phyloP scores from a whole-genome alignment of 2,888 invertebrate genomes.

The Macrostomum cliftonense region DNA sequence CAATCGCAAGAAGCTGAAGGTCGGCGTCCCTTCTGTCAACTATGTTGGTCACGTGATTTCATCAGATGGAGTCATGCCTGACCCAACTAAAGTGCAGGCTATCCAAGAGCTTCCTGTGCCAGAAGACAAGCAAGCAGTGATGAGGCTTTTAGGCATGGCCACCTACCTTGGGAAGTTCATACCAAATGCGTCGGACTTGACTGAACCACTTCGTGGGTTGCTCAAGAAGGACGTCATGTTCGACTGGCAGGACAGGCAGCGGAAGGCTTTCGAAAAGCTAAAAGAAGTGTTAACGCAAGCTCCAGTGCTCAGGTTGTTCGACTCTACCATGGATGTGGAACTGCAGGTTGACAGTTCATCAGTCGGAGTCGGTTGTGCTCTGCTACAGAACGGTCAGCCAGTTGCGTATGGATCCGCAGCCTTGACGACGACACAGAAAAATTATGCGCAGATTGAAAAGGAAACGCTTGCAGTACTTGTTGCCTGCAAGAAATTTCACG shows the following conservation, averaged over 20 bases:
- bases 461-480: constrained; percentile 13
- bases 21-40: constrained; percentile 11
- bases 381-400: constrained; percentile 13
- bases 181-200: constrained; percentile 13
- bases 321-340: not conserved
- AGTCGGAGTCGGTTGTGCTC: constrained; percentile 12
- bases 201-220: constrained; percentile 13
- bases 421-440: constrained; percentile 12
- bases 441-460: constrained; percentile 15
- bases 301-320: constrained; percentile 13
- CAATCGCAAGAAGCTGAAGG: constrained; percentile 13
- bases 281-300: constrained; percentile 11
- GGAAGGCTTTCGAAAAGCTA: constrained; percentile 5
- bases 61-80: constrained; percentile 12
- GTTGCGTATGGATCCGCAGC: constrained; percentile 15
- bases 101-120: constrained; percentile 14
- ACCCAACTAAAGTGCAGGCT: constrained; percentile 12
- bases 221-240: constrained; percentile 9
- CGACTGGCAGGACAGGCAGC: constrained; percentile 6
- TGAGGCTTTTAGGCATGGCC: constrained; percentile 13
- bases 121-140: constrained; percentile 8
- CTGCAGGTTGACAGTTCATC: constrained; percentile 13
- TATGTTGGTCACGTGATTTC: constrained; percentile 13
- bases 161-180: constrained; percentile 14
- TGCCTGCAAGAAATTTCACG: constrained; percentile 12